phyloP scores from a whole-genome alignment of 2,888 invertebrate genomes.

The Margaritifera margaritifera region DNA sequence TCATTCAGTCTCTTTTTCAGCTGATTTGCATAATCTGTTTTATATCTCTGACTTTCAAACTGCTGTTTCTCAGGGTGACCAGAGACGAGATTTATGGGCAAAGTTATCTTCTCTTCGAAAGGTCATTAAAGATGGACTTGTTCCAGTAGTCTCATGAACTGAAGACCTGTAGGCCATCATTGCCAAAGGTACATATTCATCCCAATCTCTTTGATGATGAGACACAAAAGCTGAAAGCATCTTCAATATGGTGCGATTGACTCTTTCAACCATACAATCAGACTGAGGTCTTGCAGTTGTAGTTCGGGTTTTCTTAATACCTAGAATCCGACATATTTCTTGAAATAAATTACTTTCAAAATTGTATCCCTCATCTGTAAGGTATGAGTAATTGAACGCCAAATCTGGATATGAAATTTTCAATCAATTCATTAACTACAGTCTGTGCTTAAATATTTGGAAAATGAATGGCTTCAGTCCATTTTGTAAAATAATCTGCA shows the following conservation, averaged over 20 bases:
- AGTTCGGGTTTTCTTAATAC: conserved; percentile 28
- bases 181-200: conserved; percentile 16
- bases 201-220: conserved; percentile 28
- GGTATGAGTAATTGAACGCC: conserved; percentile 26
- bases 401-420: conserved; percentile 19
- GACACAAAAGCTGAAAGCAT: conserved; percentile 23
- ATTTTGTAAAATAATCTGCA: conserved; percentile 35
- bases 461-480: conserved; percentile 27
- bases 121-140: conserved; percentile 15
- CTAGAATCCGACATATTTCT: conserved; percentile 24
- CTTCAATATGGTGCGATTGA: conserved; percentile 20
- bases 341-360: conserved; percentile 24
- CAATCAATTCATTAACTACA: conserved; percentile 23
- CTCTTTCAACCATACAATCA: conserved; percentile 32
- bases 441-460: conserved; percentile 27
- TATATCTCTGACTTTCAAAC: too few species aligned
- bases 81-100: conserved; percentile 13
- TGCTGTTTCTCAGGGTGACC: not conserved
- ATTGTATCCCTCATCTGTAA: conserved; percentile 28
- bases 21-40: too few species aligned
- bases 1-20: too few species aligned
- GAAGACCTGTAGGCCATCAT: conserved; percentile 22
- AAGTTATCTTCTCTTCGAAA: conserved; percentile 18
- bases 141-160: conserved; percentile 19
- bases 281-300: conserved; percentile 32